Percentiles rank a stretch among this genome's conserved stretches.
These are phyloP conservation scores for Leucoraja erinaceus DNA, from an alignment of 2,113 vertebrate species.

Conservation along the genomic window DNA sequence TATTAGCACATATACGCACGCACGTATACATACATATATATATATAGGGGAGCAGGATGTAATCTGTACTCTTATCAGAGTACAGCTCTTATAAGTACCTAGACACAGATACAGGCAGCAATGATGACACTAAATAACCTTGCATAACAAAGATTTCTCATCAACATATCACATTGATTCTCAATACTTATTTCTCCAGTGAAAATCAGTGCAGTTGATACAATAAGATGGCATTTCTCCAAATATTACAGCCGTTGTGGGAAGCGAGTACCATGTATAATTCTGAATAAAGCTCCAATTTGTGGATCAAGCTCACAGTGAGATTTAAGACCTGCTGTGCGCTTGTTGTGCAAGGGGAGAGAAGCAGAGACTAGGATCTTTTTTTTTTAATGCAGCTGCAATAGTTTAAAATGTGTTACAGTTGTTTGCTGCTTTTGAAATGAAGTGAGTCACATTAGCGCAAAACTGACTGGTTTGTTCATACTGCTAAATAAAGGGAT, in stretches of 20 bases:
- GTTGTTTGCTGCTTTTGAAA: no score
- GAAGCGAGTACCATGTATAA: not conserved
- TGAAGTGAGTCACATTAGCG: no score
- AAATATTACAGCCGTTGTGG: not conserved
- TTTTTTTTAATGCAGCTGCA: not conserved
- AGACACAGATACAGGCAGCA: not conserved
- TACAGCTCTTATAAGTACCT: no score
- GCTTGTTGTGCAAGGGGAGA: not conserved
- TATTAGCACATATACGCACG: no score
- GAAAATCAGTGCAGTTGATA: not conserved
- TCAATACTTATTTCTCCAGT: not conserved
- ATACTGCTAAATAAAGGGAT: no score
- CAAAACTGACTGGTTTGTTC: no score
- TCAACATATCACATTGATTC: not conserved
- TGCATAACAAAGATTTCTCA: not conserved
- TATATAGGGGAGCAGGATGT: not conserved
- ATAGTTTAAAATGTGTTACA: no score
- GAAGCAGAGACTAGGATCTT: not conserved
- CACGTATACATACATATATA: no score
- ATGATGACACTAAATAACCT: not conserved
- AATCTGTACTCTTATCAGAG: not conserved
- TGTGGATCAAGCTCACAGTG: not conserved
- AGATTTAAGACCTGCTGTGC: not conserved
- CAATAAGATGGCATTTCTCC: not conserved
- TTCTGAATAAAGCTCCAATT: not conserved